Evolutionary conservation across 1,140 invertebrate species (phyloP), one percentile per base, ranked within the genome.

Genomic region (Nomia melanderi): DNA sequence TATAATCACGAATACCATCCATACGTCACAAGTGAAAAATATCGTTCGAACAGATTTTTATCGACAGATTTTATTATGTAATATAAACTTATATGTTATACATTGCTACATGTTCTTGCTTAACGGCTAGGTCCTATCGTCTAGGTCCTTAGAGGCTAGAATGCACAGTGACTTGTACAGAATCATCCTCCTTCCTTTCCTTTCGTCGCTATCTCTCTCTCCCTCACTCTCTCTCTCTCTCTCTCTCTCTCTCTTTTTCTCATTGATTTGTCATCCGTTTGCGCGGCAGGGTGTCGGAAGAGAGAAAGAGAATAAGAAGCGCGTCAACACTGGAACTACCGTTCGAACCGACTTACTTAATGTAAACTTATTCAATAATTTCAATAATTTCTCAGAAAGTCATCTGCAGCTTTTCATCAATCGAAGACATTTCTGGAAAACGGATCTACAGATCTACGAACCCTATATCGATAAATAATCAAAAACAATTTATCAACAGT

Each of bases 11-110:
- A 83, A 54, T 78, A 78, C 67, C 81, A 81, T 82, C 63, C 79
- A 82, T 82, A 83, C 79, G 79, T 82, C 79, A 80, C 81, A 78
- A 82, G 81, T 83, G 81, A 83, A 83, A 83, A 83, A 83, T 83
- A 82, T 82, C 70, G 80, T 83, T 83, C 79, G 79, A 82, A 82
- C 65, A 65, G 75, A 83, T 82, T 82, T 87, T 91, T 90, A 87
- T 89, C 81, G 83, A 88, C 87, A 90, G 85, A 88, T 91, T 91
- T 90, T 91, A 91, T 91, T 91, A 90, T 91, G 88, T 91, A 91
- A 91, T 91, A 91, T 91, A 91, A 91, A 91, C 88, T 90, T 91
- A 91, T 90, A 80, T 91, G 87, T 89, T 91, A 91, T 90, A 91
- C 89, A 90, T 87, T 83, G 86, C 87, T 91, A 91, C 90, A 91